Base-by-base conservation (phyloP, 2,888 invertebrate species). In the Neelides folsomi region DNA sequence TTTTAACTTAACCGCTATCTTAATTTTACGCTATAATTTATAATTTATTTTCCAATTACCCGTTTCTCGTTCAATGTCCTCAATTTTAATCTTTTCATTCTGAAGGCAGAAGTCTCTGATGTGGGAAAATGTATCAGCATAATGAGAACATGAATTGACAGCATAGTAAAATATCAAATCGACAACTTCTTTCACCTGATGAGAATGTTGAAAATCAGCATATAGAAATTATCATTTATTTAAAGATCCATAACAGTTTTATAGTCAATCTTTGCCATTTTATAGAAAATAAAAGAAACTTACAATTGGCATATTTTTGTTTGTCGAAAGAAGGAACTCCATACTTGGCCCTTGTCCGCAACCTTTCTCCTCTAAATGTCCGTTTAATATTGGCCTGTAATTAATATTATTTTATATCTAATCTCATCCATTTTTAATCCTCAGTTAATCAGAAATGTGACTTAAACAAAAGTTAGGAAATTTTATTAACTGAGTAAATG, bases 361-460 rank as follows among this genome's bases (percentile, higher is more conserved):
- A 0, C 83, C 78, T 68, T 83, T 78, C 41, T 84, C 82, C 62
- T 87, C 84, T 66, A 80, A 78, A 66, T 85, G 83, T 15, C 82
- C 83, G 76, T 88, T 86, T 56, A 90, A 83, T 15, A 82, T 78
- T 0, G 89, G 89, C 53, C 83, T 82, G 63, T 44, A 69, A 68
- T 47, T 50, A 9, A 50, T 43, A 40, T n/a, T n/a, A n/a, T n/a
- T 27, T 40, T 15, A 45, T 5, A 15, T 36, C 16, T 35, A 15
- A n/a, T 27, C 2, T 27, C 8, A 43, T 16, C 16, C 19, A n/a
- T 10, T 13, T 45, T 12, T 34, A 18, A 43, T 45, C 45, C 10
- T 7, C 8, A 40, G 15, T 40, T 43, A 8, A 18, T 9, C 12
- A 7, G 12, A 36, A 12, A 36, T 9, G 37, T 9, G 12, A 36